phyloP scores from a whole-genome alignment of 2,113 vertebrate genomes.

The Chloroceryle aenea region DNA sequence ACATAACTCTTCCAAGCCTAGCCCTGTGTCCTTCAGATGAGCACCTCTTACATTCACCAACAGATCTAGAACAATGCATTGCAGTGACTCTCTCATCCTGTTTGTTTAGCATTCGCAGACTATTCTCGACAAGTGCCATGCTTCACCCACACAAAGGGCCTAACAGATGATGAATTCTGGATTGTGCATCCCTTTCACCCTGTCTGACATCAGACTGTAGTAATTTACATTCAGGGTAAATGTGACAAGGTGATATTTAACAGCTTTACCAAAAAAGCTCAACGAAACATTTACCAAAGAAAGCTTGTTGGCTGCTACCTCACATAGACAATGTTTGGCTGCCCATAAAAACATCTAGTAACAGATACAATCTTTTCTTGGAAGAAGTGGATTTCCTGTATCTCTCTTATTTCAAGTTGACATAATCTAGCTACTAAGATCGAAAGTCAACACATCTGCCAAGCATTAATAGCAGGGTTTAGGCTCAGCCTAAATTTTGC shows the following conservation, averaged over 20 bases:
- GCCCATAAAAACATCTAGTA: not conserved
- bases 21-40: not conserved
- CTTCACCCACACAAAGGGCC: conserved; percentile 31
- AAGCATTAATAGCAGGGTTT: not conserved
- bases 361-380: not conserved
- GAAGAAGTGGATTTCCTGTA: not conserved
- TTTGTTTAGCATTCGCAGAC: not conserved
- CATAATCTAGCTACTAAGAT: not conserved
- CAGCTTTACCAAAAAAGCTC: not conserved
- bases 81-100: not conserved
- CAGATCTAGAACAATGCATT: not conserved
- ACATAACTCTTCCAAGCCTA: not conserved
- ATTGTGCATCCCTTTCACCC: not conserved
- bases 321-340: not conserved
- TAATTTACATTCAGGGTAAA: not conserved
- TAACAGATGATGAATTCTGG: not conserved
- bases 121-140: not conserved
- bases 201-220: not conserved
- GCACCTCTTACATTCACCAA: not conserved
- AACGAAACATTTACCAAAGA: not conserved
- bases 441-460: not conserved
- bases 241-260: not conserved
- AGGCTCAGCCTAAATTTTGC: not conserved
- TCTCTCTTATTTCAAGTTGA: not conserved
- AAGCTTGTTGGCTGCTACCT: not conserved